Conservation (phyloP, 2,797 vertebrate species). For the Danio choprae region DNA sequence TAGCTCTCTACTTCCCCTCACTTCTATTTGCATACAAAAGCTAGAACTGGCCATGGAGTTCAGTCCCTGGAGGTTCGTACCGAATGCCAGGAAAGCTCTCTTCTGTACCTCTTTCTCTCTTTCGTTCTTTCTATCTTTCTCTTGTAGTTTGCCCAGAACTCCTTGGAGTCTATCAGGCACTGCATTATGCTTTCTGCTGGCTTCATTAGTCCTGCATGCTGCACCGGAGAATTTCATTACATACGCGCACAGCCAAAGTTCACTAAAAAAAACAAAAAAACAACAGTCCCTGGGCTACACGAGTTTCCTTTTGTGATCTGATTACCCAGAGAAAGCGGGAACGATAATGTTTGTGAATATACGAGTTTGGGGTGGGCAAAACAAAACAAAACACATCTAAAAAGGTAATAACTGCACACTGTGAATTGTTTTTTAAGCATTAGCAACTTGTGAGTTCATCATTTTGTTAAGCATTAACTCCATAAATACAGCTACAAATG, state of each 20-base stretch:
- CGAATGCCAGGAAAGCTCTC: conserved; percentile 41
- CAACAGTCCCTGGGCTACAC: conserved; percentile 32
- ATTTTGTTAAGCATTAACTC: no score
- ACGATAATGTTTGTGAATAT: conserved; percentile 1
- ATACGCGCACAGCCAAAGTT: conserved; percentile 45
- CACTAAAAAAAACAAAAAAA: conserved; percentile 7
- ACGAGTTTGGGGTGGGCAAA: neutral
- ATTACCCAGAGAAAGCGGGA: conserved; percentile 31
- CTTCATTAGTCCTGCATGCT: conserved; percentile 52
- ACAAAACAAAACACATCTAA: conserved; percentile 1
- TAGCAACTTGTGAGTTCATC: no score
- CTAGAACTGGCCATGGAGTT: conserved; percentile 50
- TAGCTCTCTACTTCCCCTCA: conserved; percentile 60
- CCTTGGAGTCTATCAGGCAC: conserved; percentile 36
- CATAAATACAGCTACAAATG: no score
- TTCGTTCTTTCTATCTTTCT: neutral
- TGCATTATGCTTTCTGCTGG: conserved; percentile 47
- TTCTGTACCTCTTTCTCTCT: conserved; percentile 25
- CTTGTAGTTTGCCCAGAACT: conserved; percentile 9
- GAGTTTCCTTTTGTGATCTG: conserved; percentile 40
- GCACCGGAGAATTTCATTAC: conserved; percentile 41
- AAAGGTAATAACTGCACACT: no score
- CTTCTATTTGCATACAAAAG: conserved; percentile 62
- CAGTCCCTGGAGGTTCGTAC: conserved; percentile 54
- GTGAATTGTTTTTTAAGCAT: no score